Percentiles rank a stretch among this genome's conserved stretches.
Conservation (phyloP, 2,113 vertebrate species). For the Cervus canadensis region DNA sequence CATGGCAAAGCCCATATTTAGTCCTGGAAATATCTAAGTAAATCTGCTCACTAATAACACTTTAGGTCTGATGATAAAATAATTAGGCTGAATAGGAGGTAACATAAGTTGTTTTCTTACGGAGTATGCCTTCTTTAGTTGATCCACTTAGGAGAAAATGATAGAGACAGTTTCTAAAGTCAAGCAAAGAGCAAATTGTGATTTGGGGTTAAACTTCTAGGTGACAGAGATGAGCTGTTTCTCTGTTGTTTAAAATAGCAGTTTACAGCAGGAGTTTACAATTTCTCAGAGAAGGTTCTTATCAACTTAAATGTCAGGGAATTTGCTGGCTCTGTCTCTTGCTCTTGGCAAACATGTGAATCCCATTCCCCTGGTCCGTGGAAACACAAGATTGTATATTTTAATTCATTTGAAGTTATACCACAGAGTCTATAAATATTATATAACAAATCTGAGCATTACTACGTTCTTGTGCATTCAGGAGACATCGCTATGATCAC, state of each 20-base stretch:
- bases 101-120: not conserved
- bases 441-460: slow-evolving; percentile 64
- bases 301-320: slow-evolving; percentile 62
- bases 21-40: not conserved
- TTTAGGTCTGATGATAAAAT: not conserved
- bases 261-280: slow-evolving; percentile 39
- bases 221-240: not conserved
- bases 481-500: slow-evolving; percentile 67
- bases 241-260: slow-evolving; percentile 51
- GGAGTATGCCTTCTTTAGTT: not conserved
- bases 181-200: not conserved
- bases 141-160: not conserved
- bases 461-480: slow-evolving; percentile 64
- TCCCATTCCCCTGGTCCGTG: not conserved
- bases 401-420: slow-evolving; percentile 65
- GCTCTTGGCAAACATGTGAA: slow-evolving; percentile 58
- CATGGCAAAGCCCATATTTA: not conserved
- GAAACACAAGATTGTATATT: slow-evolving; percentile 58
- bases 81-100: not conserved
- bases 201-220: slow-evolving; percentile 27
- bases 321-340: slow-evolving; percentile 42
- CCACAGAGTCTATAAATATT: slow-evolving; percentile 70
- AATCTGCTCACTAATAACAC: not conserved
- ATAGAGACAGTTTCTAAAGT: not conserved
- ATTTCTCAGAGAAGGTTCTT: slow-evolving; percentile 54